Percentiles rank a stretch among this genome's conserved stretches.
These are phyloP conservation scores for Lasioglossum morio DNA, from an alignment of 2,888 invertebrate genomes.

Conservation along the genomic window DNA sequence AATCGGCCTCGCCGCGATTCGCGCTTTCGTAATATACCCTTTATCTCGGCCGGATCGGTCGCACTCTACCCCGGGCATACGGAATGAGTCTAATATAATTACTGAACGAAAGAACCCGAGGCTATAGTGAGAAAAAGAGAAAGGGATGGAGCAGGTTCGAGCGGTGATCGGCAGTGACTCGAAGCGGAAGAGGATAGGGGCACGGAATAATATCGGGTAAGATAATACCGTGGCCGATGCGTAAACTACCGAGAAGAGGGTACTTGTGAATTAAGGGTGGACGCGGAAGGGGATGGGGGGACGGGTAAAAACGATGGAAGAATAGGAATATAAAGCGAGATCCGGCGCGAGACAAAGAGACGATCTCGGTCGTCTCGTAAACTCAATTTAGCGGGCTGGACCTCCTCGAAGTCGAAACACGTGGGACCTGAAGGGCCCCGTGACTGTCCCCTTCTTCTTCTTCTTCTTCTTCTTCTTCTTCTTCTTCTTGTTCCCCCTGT, in stretches of 20 bases:
- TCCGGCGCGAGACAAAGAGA: conserved; percentile 32
- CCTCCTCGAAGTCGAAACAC: conserved; percentile 77
- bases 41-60: not conserved
- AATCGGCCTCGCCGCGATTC: not conserved
- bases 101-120: conserved; percentile 18
- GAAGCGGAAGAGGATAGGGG: conserved; percentile 59
- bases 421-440: conserved; percentile 63
- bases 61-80: not conserved
- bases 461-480: conserved; percentile 9
- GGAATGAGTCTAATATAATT: conserved; percentile 46
- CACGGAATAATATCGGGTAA: conserved; percentile 68
- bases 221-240: conserved; percentile 61
- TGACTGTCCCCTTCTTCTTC: conserved; percentile 2
- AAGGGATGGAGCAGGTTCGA: not conserved
- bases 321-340: conserved; percentile 54
- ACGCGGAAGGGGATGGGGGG: not conserved
- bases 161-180: conserved; percentile 40
- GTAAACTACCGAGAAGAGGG: conserved; percentile 63
- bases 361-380: conserved; percentile 78
- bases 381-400: conserved; percentile 81
- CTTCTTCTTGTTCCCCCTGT: not conserved
- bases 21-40: conserved; percentile 27
- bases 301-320: conserved; percentile 46
- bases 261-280: conserved; percentile 68
- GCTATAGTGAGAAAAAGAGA: not conserved